Percentiles rank a stretch among this genome's conserved stretches.
Conservation (phyloP, 2,113 vertebrate species). For the Sigmodon hispidus region DNA sequence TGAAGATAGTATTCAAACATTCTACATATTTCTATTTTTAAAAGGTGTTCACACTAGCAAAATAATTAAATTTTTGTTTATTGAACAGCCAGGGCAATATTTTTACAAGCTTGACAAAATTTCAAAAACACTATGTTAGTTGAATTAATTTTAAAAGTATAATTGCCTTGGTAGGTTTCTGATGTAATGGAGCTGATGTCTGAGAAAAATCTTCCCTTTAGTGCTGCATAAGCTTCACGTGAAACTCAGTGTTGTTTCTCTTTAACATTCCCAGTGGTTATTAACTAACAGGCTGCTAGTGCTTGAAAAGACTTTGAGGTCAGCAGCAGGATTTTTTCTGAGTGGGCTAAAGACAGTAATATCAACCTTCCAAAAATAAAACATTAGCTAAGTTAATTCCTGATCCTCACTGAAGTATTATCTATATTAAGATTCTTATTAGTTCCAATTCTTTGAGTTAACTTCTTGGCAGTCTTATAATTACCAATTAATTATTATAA, state of each 20-base stretch:
- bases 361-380: constrained; percentile 60
- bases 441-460: background rate
- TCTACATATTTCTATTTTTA: background rate
- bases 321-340: constrained; percentile 58
- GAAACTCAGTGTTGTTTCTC: constrained; percentile 70
- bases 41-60: background rate
- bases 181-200: background rate
- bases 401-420: background rate
- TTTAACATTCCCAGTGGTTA: constrained; percentile 68
- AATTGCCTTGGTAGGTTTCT: constrained; percentile 22
- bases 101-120: background rate
- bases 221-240: constrained; percentile 5
- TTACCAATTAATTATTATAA: background rate
- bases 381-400: constrained; percentile 52
- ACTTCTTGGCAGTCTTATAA: background rate
- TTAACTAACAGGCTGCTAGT: constrained; percentile 56
- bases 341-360: background rate
- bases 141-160: constrained; percentile 28
- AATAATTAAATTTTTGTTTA: background rate
- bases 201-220: background rate
- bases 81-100: background rate
- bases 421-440: background rate
- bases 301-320: constrained; percentile 54
- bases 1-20: constrained; percentile 19
- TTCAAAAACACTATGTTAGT: background rate